phyloP scores from a whole-genome alignment of 2,888 invertebrate genomes.

The Lepeophtheirus nordmannii region DNA sequence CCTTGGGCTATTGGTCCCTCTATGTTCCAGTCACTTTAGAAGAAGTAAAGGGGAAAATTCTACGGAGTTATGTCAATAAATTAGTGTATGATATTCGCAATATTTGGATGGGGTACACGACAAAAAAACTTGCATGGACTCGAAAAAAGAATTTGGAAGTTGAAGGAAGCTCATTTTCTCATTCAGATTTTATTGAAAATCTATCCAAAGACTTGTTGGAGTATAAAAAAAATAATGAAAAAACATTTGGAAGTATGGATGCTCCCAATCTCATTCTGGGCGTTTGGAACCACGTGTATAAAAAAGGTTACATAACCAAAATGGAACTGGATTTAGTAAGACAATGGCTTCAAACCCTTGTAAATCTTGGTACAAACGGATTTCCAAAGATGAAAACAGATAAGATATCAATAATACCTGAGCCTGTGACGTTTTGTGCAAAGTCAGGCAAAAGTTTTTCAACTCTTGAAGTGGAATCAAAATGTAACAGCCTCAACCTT shows the following conservation, averaged over 20 bases:
- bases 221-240: not conserved
- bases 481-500: too few relatives aligned
- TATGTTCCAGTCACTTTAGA: not conserved
- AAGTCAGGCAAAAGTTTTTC: too few relatives aligned
- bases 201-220: too few relatives aligned
- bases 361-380: not conserved
- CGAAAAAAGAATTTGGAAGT: constrained; percentile 13
- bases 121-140: not conserved
- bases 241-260: not conserved
- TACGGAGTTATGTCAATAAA: not conserved
- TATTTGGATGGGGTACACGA: not conserved
- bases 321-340: not conserved
- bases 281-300: not conserved
- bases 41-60: not conserved
- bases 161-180: not conserved
- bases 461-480: too few relatives aligned
- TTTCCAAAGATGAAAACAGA: not conserved
- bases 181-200: not conserved
- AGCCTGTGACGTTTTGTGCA: too few relatives aligned
- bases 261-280: not conserved
- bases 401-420: too few relatives aligned
- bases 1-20: constrained; percentile 5
- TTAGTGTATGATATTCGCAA: not conserved
- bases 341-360: not conserved
- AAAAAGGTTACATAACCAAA: constrained; percentile 1